Conservation (phyloP, 2,888 invertebrate genomes). For the Phoenoteleia sp. region DNA sequence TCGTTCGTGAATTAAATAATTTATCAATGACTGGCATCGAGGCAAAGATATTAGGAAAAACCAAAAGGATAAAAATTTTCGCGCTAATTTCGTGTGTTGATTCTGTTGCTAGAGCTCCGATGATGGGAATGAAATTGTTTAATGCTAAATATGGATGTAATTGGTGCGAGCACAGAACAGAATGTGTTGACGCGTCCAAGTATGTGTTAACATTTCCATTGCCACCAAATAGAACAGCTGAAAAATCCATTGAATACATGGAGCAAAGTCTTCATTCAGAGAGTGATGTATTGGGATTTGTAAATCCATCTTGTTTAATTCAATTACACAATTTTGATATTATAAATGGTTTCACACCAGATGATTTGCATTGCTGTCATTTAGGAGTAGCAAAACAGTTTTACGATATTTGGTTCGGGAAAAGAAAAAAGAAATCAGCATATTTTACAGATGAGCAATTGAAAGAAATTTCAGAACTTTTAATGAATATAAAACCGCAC, state of each 20-base stretch:
- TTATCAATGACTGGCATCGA: conserved; percentile 36
- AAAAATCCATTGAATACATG: conserved; percentile 43
- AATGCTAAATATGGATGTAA: conserved; percentile 58
- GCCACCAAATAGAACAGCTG: conserved; percentile 28
- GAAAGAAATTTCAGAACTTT: background rate
- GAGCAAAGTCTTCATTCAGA: conserved; percentile 2
- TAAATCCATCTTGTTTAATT: conserved; percentile 38
- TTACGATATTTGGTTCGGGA: conserved; percentile 31
- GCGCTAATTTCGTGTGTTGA: conserved; percentile 57
- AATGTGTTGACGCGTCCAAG: conserved; percentile 39
- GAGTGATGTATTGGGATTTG: conserved; percentile 34
- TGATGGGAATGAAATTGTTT: conserved; percentile 62
- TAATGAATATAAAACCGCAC: background rate
- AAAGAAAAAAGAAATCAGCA: background rate
- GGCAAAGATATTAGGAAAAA: conserved; percentile 29
- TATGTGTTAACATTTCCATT: conserved; percentile 31
- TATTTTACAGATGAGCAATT: conserved; percentile 9
- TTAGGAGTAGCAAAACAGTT: conserved; percentile 61
- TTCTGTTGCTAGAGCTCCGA: conserved; percentile 61
- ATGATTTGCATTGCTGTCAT: conserved; percentile 52
- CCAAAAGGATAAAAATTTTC: conserved; percentile 35
- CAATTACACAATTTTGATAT: conserved; percentile 51
- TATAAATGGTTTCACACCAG: conserved; percentile 57
- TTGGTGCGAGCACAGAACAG: conserved; percentile 62
- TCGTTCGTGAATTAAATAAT: conserved; percentile 22